These are phyloP conservation scores for Anarsia innoxiella DNA, from an alignment of 2,888 invertebrate genomes.

Conservation along the genomic window DNA sequence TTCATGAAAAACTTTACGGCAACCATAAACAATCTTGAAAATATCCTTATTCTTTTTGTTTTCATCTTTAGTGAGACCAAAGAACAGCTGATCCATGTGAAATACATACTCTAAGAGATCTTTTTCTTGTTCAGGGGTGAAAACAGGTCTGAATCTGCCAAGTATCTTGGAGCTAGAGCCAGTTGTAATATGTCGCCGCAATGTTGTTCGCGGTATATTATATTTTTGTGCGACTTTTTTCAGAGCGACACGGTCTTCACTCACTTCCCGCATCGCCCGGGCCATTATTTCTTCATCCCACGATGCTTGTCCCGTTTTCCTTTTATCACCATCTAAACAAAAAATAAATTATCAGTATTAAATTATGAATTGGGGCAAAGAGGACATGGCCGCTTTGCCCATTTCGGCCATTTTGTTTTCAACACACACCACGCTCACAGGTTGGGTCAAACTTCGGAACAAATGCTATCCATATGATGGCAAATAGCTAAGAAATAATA, in stretches of 20 bases:
- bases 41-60: no score
- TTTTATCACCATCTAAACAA: no score
- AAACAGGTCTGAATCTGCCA: background rate
- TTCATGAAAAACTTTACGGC: no score
- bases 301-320: background rate
- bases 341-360: no score
- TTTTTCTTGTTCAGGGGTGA: slow-evolving; percentile 7
- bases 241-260: background rate
- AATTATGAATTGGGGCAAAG: no score
- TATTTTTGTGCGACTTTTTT: background rate
- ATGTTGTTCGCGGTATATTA: background rate
- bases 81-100: slow-evolving; percentile 16
- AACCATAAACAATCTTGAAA: no score
- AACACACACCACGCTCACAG: no score
- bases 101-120: slow-evolving; percentile 17
- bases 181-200: slow-evolving; percentile 2
- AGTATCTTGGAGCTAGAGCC: background rate
- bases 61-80: slow-evolving; percentile 14
- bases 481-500: no score
- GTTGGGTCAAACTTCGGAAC: no score
- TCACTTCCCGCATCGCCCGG: background rate
- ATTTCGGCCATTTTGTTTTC: no score
- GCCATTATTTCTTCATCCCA: background rate
- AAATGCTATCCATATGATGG: no score
- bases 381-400: no score